Conservation (phyloP, 37 sponge, comb jelly and placozoan species). For the Eunapius fragilis region DNA sequence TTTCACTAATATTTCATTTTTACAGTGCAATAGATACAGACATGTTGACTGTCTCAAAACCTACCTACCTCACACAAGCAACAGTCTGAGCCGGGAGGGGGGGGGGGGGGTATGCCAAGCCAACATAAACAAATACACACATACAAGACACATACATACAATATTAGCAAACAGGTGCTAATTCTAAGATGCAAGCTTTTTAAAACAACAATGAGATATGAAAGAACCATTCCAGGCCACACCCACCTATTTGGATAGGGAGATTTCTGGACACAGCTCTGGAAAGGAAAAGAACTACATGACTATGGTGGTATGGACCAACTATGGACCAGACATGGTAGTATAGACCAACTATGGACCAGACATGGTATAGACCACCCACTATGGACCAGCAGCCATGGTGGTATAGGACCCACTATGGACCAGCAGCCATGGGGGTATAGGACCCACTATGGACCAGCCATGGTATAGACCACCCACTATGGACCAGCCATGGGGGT, state of each 20-base stretch:
- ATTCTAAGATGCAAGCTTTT: no score
- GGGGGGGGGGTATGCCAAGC: no score
- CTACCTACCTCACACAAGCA: neutral
- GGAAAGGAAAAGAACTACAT: neutral
- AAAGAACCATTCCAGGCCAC: neutral
- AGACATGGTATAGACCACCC: no score
- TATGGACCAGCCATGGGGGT: no score
- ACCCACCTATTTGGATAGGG: conserved; percentile 5
- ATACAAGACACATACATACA: neutral
- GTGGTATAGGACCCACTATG: neutral
- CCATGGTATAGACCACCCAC: neutral
- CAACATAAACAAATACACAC: neutral
- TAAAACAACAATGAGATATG: neutral
- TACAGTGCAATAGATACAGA: neutral
- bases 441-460: no score
- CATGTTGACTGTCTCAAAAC: neutral
- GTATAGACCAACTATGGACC: no score
- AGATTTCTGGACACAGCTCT: neutral
- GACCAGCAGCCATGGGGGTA: no score
- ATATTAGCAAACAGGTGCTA: no score
- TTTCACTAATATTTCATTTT: neutral
- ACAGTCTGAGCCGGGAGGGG: no score
- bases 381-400: no score
- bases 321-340: no score
- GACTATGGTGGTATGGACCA: no score